Conservation (phyloP, 2,888 invertebrate species). For the Spilarctia lutea region DNA sequence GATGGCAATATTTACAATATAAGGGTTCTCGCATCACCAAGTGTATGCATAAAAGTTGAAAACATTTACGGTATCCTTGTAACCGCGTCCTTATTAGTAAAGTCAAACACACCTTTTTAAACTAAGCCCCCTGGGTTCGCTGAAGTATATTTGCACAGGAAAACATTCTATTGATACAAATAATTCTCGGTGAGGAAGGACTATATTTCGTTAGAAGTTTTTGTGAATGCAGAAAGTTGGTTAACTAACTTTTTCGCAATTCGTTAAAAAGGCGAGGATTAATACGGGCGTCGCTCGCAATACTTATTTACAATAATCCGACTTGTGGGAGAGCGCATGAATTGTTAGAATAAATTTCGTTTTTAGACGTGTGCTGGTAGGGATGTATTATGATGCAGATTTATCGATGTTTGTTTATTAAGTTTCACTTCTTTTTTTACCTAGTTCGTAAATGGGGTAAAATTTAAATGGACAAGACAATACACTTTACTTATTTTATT, state of each 20-base stretch:
- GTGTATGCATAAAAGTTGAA: conserved; percentile 62
- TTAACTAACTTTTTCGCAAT: conserved; percentile 81
- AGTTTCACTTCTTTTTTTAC: background rate
- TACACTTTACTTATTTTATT: background rate
- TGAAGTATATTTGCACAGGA: conserved; percentile 74
- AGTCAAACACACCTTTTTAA: conserved; percentile 84
- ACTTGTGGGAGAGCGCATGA: conserved; percentile 76
- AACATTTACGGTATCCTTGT: conserved; percentile 56
- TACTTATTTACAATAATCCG: conserved; percentile 86
- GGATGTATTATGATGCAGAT: conserved; percentile 49
- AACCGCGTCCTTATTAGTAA: conserved; percentile 80
- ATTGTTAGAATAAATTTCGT: conserved; percentile 81
- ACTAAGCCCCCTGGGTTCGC: conserved; percentile 68
- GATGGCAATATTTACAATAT: conserved; percentile 54
- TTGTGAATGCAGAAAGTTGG: conserved; percentile 72
- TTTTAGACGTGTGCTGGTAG: conserved; percentile 69
- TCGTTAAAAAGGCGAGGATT: conserved; percentile 81
- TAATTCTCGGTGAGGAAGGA: conserved; percentile 72
- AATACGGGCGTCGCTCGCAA: conserved; percentile 79
- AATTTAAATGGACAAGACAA: background rate
- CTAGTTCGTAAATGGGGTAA: background rate
- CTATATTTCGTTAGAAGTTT: conserved; percentile 78
- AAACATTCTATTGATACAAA: conserved; percentile 84
- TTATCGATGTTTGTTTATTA: conserved; percentile 41
- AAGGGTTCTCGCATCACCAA: conserved; percentile 46